Evolutionary conservation across 2,888 invertebrate species (phyloP).

Genomic region (Meiosimyza decipiens): DNA sequence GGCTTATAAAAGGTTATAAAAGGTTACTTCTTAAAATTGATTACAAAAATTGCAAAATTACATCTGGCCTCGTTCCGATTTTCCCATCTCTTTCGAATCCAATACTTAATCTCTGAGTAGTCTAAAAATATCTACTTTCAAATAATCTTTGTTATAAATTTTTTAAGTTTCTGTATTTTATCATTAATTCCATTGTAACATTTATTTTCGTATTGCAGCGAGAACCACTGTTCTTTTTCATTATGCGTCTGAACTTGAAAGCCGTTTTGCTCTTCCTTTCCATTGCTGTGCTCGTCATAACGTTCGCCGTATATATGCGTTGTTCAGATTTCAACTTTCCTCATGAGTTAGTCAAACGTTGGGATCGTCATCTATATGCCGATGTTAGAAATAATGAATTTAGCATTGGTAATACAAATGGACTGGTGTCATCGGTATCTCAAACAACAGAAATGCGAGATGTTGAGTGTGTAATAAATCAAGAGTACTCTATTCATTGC

Average conservation of each 20-base stretch:
- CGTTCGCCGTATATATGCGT: constrained; percentile 80
- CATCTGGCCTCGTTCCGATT: too few relatives aligned
- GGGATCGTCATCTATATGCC: constrained; percentile 55
- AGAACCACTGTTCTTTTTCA: constrained; percentile 70
- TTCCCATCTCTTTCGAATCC: too few relatives aligned
- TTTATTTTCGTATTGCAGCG: constrained; percentile 49
- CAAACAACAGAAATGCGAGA: constrained; percentile 66
- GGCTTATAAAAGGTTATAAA: too few relatives aligned
- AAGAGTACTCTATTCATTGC: constrained; percentile 83
- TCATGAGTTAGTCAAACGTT: constrained; percentile 56
- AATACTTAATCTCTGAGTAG: too few relatives aligned
- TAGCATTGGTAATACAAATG: constrained; percentile 19
- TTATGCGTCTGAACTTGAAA: constrained; percentile 83
- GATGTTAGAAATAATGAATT: constrained; percentile 42
- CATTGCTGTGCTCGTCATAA: constrained; percentile 74
- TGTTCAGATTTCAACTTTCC: constrained; percentile 73
- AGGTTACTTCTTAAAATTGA: too few relatives aligned
- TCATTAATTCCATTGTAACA: too few relatives aligned
- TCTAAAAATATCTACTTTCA: too few relatives aligned
- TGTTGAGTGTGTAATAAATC: constrained; percentile 90
- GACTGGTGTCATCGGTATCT: constrained; percentile 1
- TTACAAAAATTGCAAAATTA: too few relatives aligned
- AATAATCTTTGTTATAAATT: too few relatives aligned
- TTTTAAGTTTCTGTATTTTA: too few relatives aligned
- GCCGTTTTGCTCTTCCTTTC: constrained; percentile 76